Evolutionary conservation across 2,888 invertebrate genomes (phyloP).

Genomic region (Leptogaster cylindrica): DNA sequence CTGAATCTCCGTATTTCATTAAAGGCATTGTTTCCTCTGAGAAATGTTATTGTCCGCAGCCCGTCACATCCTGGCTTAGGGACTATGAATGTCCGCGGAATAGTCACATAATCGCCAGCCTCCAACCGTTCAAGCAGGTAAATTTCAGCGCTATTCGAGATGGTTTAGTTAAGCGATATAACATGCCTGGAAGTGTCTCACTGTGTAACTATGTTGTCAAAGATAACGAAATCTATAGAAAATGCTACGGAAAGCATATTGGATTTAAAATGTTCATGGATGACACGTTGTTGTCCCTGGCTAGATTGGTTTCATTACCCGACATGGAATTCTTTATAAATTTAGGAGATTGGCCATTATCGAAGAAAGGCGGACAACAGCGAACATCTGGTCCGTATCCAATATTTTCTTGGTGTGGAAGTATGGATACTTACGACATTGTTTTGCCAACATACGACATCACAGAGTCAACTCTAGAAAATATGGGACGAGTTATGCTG

Average conservation of each 20-base stretch:
- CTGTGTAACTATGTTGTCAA: constrained; percentile 89
- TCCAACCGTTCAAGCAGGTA: constrained; percentile 71
- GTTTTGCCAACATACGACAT: constrained; percentile 95
- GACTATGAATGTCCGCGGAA: constrained; percentile 69
- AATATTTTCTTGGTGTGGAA: constrained; percentile 97
- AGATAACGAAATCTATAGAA: constrained; percentile 80
- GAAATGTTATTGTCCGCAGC: constrained; percentile 81
- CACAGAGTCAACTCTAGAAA: constrained; percentile 89
- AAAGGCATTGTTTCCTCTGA: constrained; percentile 74
- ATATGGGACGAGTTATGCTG: constrained; percentile 89
- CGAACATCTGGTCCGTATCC: constrained; percentile 69
- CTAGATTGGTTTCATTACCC: constrained; percentile 80
- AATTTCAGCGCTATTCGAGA: constrained; percentile 73
- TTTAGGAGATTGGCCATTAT: constrained; percentile 95
- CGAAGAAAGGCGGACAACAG: constrained; percentile 63
- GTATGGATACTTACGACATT: constrained; percentile 82
- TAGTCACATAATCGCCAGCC: constrained; percentile 74
- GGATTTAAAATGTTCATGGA: constrained; percentile 97
- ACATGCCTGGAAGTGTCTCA: constrained; percentile 81
- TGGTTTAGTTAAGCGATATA: constrained; percentile 72
- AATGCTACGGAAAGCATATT: constrained; percentile 92
- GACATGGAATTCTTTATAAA: constrained; percentile 91
- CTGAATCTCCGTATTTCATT: constrained; percentile 57
- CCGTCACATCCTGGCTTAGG: constrained; percentile 71
- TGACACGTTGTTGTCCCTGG: constrained; percentile 79